Conservation (phyloP, 2,797 vertebrate genomes). For the Naso thynnoides region DNA sequence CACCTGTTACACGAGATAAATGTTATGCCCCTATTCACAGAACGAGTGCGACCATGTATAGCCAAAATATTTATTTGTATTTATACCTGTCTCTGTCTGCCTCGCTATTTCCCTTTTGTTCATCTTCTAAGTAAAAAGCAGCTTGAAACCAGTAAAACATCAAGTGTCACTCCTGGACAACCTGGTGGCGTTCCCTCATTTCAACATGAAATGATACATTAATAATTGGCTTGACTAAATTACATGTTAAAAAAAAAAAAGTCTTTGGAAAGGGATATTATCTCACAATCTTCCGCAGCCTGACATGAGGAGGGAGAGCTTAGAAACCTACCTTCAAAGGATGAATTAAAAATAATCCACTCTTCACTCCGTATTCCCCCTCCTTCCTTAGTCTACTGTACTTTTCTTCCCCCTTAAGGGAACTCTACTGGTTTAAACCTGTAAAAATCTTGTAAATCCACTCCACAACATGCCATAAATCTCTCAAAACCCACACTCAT, state of each 20-base stretch:
- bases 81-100: background rate
- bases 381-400: conserved; percentile 30
- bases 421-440: conserved; percentile 58
- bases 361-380: conserved; percentile 39
- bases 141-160: conserved; percentile 46
- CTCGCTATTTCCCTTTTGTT: background rate
- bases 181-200: conserved; percentile 43
- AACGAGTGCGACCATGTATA: background rate
- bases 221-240: conserved; percentile 44
- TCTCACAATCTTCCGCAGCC: conserved; percentile 17
- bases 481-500: conserved; percentile 61
- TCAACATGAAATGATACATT: conserved; percentile 59
- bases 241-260: conserved; percentile 45
- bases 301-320: conserved; percentile 10
- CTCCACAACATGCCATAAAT: conserved; percentile 70
- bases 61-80: conserved; percentile 1
- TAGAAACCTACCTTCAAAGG: conserved; percentile 47
- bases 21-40: background rate
- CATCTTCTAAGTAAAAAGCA: conserved; percentile 33
- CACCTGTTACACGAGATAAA: background rate
- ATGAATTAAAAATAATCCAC: conserved; percentile 61
- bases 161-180: conserved; percentile 28
- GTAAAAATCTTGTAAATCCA: conserved; percentile 72
- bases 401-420: conserved; percentile 32
- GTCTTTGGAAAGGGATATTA: conserved; percentile 18